Base-by-base conservation (phyloP, 2,888 invertebrate genomes). In the Odontocerum albicorne region DNA sequence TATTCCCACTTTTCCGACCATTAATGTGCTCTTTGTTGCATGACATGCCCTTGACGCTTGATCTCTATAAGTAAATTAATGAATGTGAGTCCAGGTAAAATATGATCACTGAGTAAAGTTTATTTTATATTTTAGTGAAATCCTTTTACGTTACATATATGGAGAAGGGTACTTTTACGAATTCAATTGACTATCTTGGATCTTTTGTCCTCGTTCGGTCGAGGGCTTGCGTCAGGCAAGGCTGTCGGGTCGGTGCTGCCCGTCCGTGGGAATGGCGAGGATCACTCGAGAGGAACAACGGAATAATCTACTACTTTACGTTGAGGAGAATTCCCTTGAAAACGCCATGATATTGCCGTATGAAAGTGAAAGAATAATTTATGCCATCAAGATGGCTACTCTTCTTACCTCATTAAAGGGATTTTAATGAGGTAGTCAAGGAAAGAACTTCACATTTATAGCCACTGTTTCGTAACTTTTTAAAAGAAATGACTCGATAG, bases 21-120 rank as follows among this genome's bases (percentile, higher is more conserved):
- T 46, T 46, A 46, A n/a, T 17, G 46, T 43, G 51, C 31, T 51
- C 43, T 44, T 21, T 33, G 43, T 43, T 44, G 51, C 51, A 43
- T 51, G 42, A 40, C 51, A 15, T 43, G 51, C 51, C 51, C 51
- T 51, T 51, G 51, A 51, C 27, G 44, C 33, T 32, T 19, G 39
- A 20, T 31, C 39, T 31, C 16, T 31, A 31, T 6, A 17, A 27
- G 32, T 13, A 19, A 8, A 8, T 19, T 16, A 10, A 36, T 35
- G 32, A 3, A 43, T 2, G 27, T 21, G 15, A 19, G 17, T 13
- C 12, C 43, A 36, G 35, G 35, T 12, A 51, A 43, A 20, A 22
- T 19, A 13, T 4, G 16, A 36, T 36, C 36, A 35, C 43, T 1
- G 10, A 16, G 43, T 35, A 51, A 44, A 51, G 31, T 20, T 40